A percentile compares a stretch with the other conserved stretches of the same genome.
Conservation (phyloP, 2,113 vertebrate species). For the Nibea coibor region DNA sequence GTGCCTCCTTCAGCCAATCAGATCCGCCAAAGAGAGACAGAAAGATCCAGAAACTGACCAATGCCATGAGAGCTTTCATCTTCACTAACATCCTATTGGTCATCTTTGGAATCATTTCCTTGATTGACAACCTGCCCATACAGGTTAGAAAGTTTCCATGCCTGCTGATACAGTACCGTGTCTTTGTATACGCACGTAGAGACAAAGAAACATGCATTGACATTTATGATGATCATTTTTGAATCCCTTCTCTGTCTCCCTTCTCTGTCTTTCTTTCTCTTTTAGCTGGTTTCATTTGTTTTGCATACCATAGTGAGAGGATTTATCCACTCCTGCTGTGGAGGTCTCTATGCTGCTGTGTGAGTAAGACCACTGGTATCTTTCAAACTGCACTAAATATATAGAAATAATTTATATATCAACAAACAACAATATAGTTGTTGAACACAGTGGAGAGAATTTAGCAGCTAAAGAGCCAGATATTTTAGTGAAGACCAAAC, state of each 20-base stretch:
- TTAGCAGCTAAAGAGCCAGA: too few relatives aligned
- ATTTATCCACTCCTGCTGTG: slow-evolving; percentile 91
- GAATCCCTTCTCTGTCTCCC: not conserved
- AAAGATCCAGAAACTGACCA: slow-evolving; percentile 90
- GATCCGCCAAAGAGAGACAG: slow-evolving; percentile 75
- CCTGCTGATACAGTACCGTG: not conserved
- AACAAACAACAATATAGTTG: too few relatives aligned
- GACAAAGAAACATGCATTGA: not conserved
- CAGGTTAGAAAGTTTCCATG: slow-evolving; percentile 81
- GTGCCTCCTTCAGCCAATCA: slow-evolving; percentile 54
- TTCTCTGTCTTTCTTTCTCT: not conserved
- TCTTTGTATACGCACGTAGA: not conserved
- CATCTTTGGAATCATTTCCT: slow-evolving; percentile 85
- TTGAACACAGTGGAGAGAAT: too few relatives aligned
- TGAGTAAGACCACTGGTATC: slow-evolving; percentile 76
- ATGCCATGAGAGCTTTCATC: slow-evolving; percentile 87
- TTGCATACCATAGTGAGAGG: slow-evolving; percentile 90
- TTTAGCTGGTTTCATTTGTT: slow-evolving; percentile 85
- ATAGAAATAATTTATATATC: not conserved
- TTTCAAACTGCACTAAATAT: not conserved
- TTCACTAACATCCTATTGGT: slow-evolving; percentile 89
- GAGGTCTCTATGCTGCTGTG: slow-evolving; percentile 91
- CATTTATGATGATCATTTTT: not conserved
- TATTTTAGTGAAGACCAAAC: not conserved
- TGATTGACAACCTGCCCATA: slow-evolving; percentile 86